phyloP scores from a whole-genome alignment of 2,797 vertebrate genomes.

The Vespertilio murinus region DNA sequence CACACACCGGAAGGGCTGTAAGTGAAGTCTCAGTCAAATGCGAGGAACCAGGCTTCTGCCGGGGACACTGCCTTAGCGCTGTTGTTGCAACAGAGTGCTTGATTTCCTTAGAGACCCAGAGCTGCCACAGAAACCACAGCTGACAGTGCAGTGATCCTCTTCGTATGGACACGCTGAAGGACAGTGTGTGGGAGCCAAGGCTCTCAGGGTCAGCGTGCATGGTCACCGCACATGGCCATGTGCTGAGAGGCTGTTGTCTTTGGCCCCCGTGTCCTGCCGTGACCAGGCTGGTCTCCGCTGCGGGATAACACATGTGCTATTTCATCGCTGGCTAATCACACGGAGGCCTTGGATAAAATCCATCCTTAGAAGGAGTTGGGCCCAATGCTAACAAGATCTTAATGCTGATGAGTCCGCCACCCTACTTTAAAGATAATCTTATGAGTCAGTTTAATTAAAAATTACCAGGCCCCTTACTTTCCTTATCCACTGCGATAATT shows the following conservation, averaged over 20 bases:
- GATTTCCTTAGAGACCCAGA: not conserved
- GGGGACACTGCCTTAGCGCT: not conserved
- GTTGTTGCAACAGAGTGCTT: not conserved
- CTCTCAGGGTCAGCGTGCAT: rapidly evolving
- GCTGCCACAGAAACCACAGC: not conserved
- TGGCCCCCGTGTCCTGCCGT: rapidly evolving
- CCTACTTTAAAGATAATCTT: not conserved
- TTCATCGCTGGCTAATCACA: not conserved
- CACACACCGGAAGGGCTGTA: too few relatives aligned
- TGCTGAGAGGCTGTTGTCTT: not conserved
- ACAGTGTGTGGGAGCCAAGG: not conserved
- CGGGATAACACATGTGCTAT: too few relatives aligned
- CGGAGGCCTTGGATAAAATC: too few relatives aligned
- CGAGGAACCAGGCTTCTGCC: not conserved
- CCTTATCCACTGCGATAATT: not conserved
- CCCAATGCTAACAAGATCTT: not conserved
- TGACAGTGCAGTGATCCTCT: not conserved
- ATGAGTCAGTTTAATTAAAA: not conserved
- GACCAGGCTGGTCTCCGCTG: not conserved
- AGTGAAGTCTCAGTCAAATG: not conserved
- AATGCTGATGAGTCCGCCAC: rapidly evolving
- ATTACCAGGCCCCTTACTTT: not conserved
- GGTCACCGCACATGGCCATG: rapidly evolving
- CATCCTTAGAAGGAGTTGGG: not conserved
- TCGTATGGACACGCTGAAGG: not conserved